Base-by-base conservation (phyloP, 2,888 invertebrate species). In the Agrotis ipsilon region DNA sequence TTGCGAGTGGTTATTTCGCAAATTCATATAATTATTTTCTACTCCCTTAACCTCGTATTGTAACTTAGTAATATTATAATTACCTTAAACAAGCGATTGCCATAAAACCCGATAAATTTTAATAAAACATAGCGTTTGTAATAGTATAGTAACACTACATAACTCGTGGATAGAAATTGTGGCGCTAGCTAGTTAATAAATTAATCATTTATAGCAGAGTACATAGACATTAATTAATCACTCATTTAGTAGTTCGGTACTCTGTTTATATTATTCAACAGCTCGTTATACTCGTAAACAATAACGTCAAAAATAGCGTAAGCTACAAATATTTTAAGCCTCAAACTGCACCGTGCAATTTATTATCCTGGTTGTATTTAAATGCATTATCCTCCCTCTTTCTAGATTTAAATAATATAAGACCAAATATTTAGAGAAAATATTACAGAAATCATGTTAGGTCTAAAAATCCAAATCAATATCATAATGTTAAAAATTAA, bases 221-320 rank as follows among this genome's bases (percentile, higher is more conserved):
- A 32, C 1, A n/a, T 3, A 27, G 5, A n/a, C 6, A 54, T 46
- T 24, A 5, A 55, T 55, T 55, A 66, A 55, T 66, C n/a, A 48
- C 16, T 24, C 13, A 19, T 46, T 58, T 19, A 18, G 54, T 32
- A 27, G 54, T 24, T 27, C n/a, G n/a, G 27, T 27, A 54, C 19
- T 51, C 48, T 19, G 27, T 24, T 21, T 32, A 32, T 7, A n/a
- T 46, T 46, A 54, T 65, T 21, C 16, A 45, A 13, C n/a, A 61
- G 51, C 27, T 51, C 18, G 45, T 52, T 66, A 43, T n/a, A n/a
- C n/a, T n/a, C n/a, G n/a, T 43, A 46, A 24, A 54, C 5, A n/a
- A 65, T 11, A 19, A 65, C 27, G 32, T 2, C 14, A 58, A 65
- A 64, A 58, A 39, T 59, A 59, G 21, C 32, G 18, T 45, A 9